Evolutionary conservation across 2,113 vertebrate species (phyloP).

Genomic region (Nanorana parkeri): DNA sequence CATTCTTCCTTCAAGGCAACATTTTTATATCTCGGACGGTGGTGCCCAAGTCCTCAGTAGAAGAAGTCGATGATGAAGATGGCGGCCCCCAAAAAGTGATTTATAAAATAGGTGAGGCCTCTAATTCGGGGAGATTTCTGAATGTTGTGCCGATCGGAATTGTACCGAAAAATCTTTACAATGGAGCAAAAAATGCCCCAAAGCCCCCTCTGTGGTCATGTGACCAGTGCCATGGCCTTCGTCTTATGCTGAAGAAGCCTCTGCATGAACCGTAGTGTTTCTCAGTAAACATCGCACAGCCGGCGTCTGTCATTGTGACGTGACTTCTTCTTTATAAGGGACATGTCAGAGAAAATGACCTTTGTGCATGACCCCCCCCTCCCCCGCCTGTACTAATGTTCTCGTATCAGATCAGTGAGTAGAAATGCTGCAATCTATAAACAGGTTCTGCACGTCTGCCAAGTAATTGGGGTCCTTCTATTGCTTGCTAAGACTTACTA

Average conservation of each 20-base stretch:
- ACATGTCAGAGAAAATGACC: too few relatives aligned
- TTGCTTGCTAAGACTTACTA: not conserved
- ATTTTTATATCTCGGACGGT: slow-evolving; percentile 94
- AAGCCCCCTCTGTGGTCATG: too few relatives aligned
- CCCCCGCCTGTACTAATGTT: not conserved
- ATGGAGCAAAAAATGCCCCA: too few relatives aligned
- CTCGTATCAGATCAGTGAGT: not conserved
- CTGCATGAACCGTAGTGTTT: too few relatives aligned
- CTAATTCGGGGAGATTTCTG: not conserved
- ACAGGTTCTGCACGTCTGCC: not conserved
- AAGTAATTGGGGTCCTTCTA: not conserved
- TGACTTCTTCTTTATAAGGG: too few relatives aligned
- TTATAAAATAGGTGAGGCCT: slow-evolving; percentile 91
- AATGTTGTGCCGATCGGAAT: too few relatives aligned
- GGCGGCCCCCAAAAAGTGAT: slow-evolving; percentile 81
- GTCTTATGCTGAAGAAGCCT: too few relatives aligned
- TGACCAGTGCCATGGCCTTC: too few relatives aligned
- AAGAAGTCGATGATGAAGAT: slow-evolving; percentile 92
- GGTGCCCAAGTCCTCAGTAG: slow-evolving; percentile 74
- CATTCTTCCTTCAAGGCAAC: slow-evolving; percentile 79
- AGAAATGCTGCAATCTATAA: slow-evolving; percentile 18
- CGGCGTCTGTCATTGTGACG: too few relatives aligned
- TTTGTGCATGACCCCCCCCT: too few relatives aligned
- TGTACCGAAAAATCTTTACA: not conserved
- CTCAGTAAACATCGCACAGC: too few relatives aligned